Evolutionary conservation across 2,888 invertebrate genomes (phyloP).

Genomic region (Hydraecia micacea): DNA sequence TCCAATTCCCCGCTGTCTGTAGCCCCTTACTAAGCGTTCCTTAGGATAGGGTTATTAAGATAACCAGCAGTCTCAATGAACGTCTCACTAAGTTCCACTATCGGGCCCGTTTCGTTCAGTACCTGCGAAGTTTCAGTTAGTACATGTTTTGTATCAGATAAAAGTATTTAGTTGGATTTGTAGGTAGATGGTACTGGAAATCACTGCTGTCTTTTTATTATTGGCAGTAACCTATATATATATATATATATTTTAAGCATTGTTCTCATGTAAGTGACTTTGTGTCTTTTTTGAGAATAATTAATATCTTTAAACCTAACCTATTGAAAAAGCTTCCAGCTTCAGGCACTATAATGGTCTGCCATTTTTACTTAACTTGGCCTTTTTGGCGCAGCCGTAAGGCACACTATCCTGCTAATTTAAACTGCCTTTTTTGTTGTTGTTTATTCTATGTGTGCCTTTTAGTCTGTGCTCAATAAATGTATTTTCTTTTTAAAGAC

Average conservation of each 20-base stretch:
- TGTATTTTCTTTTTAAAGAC: neutral
- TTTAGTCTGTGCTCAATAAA: neutral
- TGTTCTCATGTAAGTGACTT: no score
- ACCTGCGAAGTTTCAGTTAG: constrained; percentile 32
- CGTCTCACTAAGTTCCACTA: constrained; percentile 46
- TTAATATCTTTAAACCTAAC: no score
- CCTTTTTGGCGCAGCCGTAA: no score
- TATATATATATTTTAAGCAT: no score
- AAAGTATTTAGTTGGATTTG: neutral
- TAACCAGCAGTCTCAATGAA: constrained; percentile 55
- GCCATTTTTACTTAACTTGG: no score
- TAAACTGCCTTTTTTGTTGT: no score
- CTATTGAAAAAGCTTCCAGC: no score
- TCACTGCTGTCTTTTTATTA: neutral
- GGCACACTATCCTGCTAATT: no score
- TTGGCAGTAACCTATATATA: neutral
- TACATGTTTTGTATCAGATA: constrained; percentile 20
- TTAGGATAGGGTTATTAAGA: constrained; percentile 61
- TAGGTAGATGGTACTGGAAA: neutral
- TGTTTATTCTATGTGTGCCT: no score
- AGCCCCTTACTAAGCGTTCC: constrained; percentile 42
- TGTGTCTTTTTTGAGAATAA: no score
- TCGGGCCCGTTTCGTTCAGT: constrained; percentile 28
- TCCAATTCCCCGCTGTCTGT: constrained; percentile 20
- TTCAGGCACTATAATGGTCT: neutral